Conservation (phyloP, 2,797 vertebrate species). For the Lindbergichthys nudifrons region DNA sequence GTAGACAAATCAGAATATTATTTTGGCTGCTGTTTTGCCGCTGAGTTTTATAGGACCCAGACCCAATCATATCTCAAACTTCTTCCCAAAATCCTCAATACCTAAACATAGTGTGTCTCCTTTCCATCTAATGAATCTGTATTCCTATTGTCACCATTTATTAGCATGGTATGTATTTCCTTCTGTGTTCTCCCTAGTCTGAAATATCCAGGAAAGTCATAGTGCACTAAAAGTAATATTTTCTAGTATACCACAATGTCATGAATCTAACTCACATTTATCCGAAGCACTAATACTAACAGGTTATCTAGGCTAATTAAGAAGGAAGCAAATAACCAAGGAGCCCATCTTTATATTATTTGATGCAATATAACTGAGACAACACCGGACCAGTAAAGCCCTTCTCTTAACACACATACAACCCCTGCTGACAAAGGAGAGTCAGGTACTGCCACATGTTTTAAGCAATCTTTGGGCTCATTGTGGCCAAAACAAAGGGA, state of each 20-base stretch:
- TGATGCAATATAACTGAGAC: neutral
- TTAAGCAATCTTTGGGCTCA: neutral
- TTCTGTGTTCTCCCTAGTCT: neutral
- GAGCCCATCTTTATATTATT: neutral
- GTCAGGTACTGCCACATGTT: slow-evolving; percentile 11
- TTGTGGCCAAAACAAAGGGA: neutral
- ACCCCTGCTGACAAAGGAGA: slow-evolving; percentile 16
- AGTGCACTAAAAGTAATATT: neutral
- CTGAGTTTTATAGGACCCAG: neutral
- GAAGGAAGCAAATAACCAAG: neutral
- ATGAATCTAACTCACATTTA: neutral
- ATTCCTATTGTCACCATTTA: slow-evolving; percentile 24
- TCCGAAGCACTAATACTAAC: neutral
- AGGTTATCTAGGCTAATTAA: neutral
- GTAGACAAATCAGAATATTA: too few species aligned
- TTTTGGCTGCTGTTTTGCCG: too few species aligned
- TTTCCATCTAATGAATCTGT: slow-evolving; percentile 31
- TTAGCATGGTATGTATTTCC: slow-evolving; percentile 10
- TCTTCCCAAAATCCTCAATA: slow-evolving; percentile 22
- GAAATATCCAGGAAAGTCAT: slow-evolving; percentile 12
- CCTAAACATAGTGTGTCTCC: slow-evolving; percentile 11
- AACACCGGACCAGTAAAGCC: neutral
- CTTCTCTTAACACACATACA: slow-evolving; percentile 1
- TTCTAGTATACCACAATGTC: neutral
- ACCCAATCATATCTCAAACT: slow-evolving; percentile 15